Conservation (phyloP, 2,113 vertebrate genomes). For the Dipodomys merriami region DNA sequence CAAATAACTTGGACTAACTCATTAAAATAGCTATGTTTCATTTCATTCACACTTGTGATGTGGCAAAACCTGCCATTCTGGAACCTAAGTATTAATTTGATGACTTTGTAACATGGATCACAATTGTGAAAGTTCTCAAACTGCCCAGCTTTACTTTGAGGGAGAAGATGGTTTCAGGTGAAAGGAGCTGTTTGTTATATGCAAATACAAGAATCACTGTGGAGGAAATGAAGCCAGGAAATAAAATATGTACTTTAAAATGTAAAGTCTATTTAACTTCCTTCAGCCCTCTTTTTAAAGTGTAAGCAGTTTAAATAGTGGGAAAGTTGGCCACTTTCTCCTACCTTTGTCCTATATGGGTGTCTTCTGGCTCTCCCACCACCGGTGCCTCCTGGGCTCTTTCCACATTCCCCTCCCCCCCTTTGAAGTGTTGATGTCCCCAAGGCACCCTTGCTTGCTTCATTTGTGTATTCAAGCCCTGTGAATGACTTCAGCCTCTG, state of each 20-base stretch:
- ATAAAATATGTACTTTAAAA: neutral
- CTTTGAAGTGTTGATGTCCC: neutral
- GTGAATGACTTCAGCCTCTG: neutral
- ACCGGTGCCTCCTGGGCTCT: neutral
- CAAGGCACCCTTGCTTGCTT: neutral
- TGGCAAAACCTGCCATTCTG: conserved; percentile 35
- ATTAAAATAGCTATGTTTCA: conserved; percentile 1
- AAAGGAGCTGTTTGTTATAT: neutral
- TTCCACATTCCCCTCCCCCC: neutral
- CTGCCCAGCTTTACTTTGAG: neutral
- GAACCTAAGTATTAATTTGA: conserved; percentile 31
- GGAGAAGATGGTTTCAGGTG: conserved; percentile 22
- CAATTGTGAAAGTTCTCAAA: conserved; percentile 26
- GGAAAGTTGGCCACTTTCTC: neutral
- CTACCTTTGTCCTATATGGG: neutral
- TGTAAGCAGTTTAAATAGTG: neutral
- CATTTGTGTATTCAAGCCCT: neutral
- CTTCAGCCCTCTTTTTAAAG: neutral
- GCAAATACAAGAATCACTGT: neutral
- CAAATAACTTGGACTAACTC: conserved; percentile 10
- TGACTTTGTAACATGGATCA: conserved; percentile 11
- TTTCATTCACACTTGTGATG: neutral
- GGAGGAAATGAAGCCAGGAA: neutral
- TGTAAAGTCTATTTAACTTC: neutral
- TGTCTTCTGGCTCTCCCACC: neutral